Evolutionary conservation across 2,888 invertebrate species (phyloP), one percentile per base, ranked within the genome.

Genomic region (Halocaridina rubra): DNA sequence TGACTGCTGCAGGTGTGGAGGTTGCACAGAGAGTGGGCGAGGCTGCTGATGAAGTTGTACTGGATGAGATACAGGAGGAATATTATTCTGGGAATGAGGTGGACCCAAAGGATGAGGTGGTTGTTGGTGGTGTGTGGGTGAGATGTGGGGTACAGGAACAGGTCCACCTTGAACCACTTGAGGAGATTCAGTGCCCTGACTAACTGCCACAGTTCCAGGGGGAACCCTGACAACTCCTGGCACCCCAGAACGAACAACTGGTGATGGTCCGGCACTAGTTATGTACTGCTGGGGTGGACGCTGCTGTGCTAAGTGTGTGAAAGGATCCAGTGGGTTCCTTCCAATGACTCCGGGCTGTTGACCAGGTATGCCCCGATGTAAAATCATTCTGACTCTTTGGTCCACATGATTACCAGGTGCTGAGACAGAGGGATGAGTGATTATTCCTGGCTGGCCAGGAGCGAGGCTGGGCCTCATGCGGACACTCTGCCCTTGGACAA

Each of bases 281-380:
- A 78, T 32, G 67, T 84, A 84, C 78, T 84, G 82, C 39, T 84
- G 82, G n/a, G 61, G 81, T 64, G 71, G 85, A 10, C 82, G 77
- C n/a, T 69, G 85, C 22, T 81, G 67, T 22, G 90, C 88, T 90
- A 89, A 84, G 24, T 86, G 82, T 10, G 87, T 79, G 30, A 84
- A 88, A 16, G 93, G 92, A 89, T 92, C 90, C 86, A 93, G 91
- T 5, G 93, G 92, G 88, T 93, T 91, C 7, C 92, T 91, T 64
- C 92, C 91, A 87, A 92, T 92, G 33, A 93, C 93, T 32, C 80
- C 71, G 32, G 79, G 88, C 29, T 88, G 86, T 32, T 81, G 85
- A 84, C 76, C 82, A 86, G 95, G 95, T 89, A 95, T 95, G 75
- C 95, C 92, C 90, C 96, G 96, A 80, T 80, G 97, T 79, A 92